Conservation (phyloP, 2,113 vertebrate genomes). For the Mesitornis unicolor region DNA sequence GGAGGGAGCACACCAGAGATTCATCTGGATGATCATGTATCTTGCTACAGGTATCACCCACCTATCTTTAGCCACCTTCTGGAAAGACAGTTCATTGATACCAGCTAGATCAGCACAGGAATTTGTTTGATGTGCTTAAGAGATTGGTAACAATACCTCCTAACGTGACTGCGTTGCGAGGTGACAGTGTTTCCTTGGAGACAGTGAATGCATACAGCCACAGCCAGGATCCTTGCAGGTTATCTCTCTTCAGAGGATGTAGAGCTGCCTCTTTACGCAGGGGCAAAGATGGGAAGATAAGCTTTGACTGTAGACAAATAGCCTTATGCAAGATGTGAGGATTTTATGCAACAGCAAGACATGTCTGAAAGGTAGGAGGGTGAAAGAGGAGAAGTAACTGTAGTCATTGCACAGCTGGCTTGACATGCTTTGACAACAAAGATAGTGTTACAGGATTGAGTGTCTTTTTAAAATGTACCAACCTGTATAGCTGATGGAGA, state of each 20-base stretch:
- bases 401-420: slow-evolving; percentile 35
- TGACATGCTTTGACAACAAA: slow-evolving; percentile 53
- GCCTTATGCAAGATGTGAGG: slow-evolving; percentile 45
- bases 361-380: slow-evolving; percentile 91
- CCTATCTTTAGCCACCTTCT: background rate
- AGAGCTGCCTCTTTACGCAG: background rate
- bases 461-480: slow-evolving; percentile 42
- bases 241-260: background rate
- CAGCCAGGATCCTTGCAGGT: slow-evolving; percentile 18
- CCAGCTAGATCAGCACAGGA: background rate
- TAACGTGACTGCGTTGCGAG: slow-evolving; percentile 62
- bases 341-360: slow-evolving; percentile 64
- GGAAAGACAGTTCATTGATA: background rate
- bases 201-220: slow-evolving; percentile 25
- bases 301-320: slow-evolving; percentile 41
- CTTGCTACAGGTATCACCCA: background rate
- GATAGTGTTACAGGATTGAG: slow-evolving; percentile 66
- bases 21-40: background rate
- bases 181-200: slow-evolving; percentile 72
- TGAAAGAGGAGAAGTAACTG: slow-evolving; percentile 33
- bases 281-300: slow-evolving; percentile 48
- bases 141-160: slow-evolving; percentile 65
- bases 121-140: slow-evolving; percentile 65
- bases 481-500: background rate
- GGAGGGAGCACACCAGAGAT: background rate